Percentiles rank a stretch among this genome's conserved stretches.
phyloP scores from a whole-genome alignment of 2,113 vertebrate genomes.

The Axis porcinus region DNA sequence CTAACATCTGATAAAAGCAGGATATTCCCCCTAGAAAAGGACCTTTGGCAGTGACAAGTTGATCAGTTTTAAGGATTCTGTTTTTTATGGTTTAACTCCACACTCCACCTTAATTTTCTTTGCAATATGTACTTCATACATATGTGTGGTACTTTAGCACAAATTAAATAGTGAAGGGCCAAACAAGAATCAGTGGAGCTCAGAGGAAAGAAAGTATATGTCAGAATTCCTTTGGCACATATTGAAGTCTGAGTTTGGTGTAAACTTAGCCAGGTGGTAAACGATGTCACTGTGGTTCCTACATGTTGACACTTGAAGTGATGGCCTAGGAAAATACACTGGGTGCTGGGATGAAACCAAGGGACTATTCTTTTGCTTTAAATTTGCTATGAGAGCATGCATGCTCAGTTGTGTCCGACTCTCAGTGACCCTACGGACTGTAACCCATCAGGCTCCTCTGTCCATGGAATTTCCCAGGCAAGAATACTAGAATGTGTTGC shows the following conservation, averaged over 20 bases:
- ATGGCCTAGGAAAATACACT: not conserved
- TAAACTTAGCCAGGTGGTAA: not conserved
- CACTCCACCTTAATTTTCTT: not conserved
- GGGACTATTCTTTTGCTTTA: not conserved
- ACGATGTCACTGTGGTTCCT: not conserved
- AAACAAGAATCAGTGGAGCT: not conserved
- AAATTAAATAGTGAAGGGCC: not conserved
- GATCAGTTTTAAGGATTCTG: not conserved
- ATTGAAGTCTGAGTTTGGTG: not conserved
- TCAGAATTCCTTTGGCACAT: not conserved
- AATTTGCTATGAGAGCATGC: not conserved
- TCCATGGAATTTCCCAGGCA: not conserved
- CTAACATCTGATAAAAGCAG: not conserved
- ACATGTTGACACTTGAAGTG: not conserved
- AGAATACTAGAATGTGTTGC: not conserved
- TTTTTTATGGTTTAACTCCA: not conserved
- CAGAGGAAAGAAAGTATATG: not conserved
- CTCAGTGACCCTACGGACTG: not conserved
- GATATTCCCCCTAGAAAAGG: not conserved
- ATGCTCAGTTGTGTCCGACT: not conserved
- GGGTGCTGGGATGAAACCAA: not conserved
- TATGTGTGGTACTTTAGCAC: not conserved
- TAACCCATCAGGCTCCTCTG: not conserved
- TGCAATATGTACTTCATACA: not conserved
- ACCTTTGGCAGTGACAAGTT: not conserved